These are phyloP conservation scores for Malurus melanocephalus DNA, from an alignment of 2,113 vertebrate species.

Conservation along the genomic window DNA sequence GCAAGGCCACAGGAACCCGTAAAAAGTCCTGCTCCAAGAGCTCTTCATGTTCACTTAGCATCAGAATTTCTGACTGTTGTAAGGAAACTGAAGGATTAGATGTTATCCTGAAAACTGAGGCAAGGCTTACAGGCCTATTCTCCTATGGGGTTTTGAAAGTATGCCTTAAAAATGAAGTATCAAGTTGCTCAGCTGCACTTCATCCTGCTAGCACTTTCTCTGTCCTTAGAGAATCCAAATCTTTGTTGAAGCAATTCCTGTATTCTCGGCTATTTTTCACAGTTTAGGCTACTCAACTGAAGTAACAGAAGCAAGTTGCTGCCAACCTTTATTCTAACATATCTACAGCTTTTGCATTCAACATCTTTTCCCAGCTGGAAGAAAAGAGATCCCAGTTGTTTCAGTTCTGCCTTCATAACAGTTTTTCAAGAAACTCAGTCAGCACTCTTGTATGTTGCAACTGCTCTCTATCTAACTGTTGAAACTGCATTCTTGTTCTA, in stretches of 20 bases:
- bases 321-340: not conserved
- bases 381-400: not conserved
- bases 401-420: not conserved
- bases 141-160: not conserved
- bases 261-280: not conserved
- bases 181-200: not conserved
- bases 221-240: not conserved
- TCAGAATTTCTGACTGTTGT: not conserved
- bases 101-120: not conserved
- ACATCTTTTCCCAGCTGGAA: not conserved
- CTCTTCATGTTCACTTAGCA: not conserved
- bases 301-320: not conserved
- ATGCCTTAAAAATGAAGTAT: not conserved
- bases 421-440: not conserved
- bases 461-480: not conserved
- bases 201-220: not conserved
- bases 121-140: not conserved
- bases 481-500: not conserved
- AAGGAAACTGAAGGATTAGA: not conserved
- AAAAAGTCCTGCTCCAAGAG: not conserved
- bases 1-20: accelerated
- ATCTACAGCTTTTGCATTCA: not conserved
- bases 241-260: not conserved
- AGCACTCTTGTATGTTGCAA: not conserved
- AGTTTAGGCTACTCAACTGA: not conserved